Conservation (phyloP, 2,888 invertebrate genomes). For the Encarsia formosa region DNA sequence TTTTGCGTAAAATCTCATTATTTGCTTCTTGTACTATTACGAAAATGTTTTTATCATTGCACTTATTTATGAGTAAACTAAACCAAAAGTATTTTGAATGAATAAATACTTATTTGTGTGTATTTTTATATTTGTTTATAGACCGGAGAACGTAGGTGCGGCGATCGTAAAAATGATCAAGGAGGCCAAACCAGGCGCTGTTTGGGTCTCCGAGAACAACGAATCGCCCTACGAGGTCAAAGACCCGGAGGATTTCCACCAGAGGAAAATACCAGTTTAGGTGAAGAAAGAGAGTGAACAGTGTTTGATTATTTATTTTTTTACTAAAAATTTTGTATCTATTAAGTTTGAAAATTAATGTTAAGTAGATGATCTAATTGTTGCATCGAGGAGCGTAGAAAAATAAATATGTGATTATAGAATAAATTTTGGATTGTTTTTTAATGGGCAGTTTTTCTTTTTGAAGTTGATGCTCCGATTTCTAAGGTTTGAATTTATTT, state of each 20-base stretch:
- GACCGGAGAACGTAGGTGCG: conserved; percentile 42
- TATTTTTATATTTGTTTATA: conserved; percentile 22
- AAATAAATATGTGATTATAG: no score
- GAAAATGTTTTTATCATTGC: no score
- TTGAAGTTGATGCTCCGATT: no score
- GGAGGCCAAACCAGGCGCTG: conserved; percentile 39
- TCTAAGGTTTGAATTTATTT: no score
- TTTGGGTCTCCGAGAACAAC: conserved; percentile 45
- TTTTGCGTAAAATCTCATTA: no score
- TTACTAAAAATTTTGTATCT: background rate
- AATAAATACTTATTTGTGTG: no score
- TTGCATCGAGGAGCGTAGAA: no score
- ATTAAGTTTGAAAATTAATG: background rate
- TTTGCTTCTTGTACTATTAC: no score
- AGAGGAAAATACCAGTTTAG: conserved; percentile 11
- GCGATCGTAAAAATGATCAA: conserved; percentile 41
- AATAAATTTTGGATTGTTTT: no score
- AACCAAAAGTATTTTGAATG: no score
- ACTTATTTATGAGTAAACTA: no score
- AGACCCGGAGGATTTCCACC: conserved; percentile 32
- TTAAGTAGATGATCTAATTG: background rate
- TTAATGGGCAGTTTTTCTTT: no score
- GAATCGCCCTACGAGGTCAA: conserved; percentile 39
- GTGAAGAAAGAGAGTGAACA: background rate
- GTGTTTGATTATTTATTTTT: background rate